These are phyloP conservation scores for Periplaneta americana DNA, from an alignment of 1,140 invertebrate species.

Conservation along the genomic window DNA sequence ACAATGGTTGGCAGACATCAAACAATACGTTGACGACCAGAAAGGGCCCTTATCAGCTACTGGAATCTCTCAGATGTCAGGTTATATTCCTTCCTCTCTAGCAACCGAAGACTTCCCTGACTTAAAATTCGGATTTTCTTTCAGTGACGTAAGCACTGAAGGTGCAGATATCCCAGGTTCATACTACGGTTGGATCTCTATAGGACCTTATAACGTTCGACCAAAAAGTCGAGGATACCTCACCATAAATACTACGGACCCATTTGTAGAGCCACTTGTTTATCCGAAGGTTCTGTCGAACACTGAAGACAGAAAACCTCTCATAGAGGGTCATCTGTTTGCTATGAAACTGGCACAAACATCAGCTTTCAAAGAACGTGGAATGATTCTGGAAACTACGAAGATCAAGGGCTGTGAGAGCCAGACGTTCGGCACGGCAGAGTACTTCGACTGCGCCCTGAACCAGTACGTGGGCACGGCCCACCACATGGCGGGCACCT, in stretches of 20 bases:
- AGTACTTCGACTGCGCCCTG: slow-evolving; percentile 27
- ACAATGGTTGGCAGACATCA: background rate
- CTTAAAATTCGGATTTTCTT: background rate
- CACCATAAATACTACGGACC: background rate
- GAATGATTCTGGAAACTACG: background rate
- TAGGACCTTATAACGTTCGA: background rate
- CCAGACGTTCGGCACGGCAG: slow-evolving; percentile 13
- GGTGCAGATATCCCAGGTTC: background rate
- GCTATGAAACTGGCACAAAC: background rate
- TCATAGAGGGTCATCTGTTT: background rate
- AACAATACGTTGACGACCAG: no score
- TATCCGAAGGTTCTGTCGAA: background rate
- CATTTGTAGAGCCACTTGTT: background rate
- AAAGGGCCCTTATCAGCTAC: background rate
- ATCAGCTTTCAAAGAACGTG: background rate
- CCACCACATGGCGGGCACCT: slow-evolving; percentile 47
- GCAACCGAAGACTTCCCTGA: background rate
- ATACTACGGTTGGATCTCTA: background rate
- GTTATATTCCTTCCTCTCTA: background rate
- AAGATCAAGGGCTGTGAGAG: slow-evolving; percentile 27
- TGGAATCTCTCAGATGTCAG: background rate
- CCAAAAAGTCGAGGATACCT: background rate
- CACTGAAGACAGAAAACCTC: background rate
- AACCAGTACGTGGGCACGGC: slow-evolving; percentile 24
- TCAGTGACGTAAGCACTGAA: background rate